Percentiles rank a stretch among this genome's conserved stretches.
Conservation (phyloP, 1,140 invertebrate genomes). For the Drosophila bocqueti region DNA sequence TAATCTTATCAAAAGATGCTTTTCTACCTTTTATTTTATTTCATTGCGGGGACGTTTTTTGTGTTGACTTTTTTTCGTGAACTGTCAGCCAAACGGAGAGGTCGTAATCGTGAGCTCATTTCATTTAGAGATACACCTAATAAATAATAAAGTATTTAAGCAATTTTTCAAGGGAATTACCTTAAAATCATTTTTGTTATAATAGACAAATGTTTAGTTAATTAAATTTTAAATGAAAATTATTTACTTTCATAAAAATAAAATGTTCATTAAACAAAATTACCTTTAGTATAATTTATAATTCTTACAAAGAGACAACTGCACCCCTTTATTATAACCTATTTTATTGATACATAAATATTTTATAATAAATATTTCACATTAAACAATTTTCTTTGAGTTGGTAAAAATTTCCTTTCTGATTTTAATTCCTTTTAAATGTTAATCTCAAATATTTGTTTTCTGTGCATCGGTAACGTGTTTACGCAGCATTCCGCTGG, state of each 20-base stretch:
- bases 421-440: not conserved
- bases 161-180: not conserved
- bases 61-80: slow-evolving; percentile 8
- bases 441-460: not conserved
- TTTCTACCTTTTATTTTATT: slow-evolving; percentile 56
- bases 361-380: no score
- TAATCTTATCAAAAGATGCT: slow-evolving; percentile 79
- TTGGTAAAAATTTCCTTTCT: no score
- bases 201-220: not conserved
- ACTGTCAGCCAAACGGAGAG: slow-evolving; percentile 13
- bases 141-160: slow-evolving; percentile 1
- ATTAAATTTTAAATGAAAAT: not conserved
- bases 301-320: not conserved
- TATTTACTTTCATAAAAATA: not conserved
- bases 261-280: no score
- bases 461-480: slow-evolving; percentile 5
- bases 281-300: no score
- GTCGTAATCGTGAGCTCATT: slow-evolving; percentile 38
- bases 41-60: slow-evolving; percentile 28
- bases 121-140: not conserved
- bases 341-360: not conserved
- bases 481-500: slow-evolving; percentile 22
- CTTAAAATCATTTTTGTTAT: not conserved
- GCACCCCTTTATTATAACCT: not conserved
- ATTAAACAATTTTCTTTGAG: not conserved